Evolutionary conservation across 2,888 invertebrate genomes (phyloP), one percentile per base, ranked within the genome.

Genomic region (Drosophila phalerata): DNA sequence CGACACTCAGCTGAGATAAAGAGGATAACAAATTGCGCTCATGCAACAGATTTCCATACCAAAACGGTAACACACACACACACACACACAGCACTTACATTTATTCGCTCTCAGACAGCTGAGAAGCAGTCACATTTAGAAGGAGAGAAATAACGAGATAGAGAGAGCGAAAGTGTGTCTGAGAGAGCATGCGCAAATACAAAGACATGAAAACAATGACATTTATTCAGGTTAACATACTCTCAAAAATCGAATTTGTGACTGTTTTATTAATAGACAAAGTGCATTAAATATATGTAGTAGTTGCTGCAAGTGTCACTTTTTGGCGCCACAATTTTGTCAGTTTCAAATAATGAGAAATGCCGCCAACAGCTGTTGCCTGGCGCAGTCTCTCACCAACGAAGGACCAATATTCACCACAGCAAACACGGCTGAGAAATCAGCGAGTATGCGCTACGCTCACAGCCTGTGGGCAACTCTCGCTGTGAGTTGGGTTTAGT

Each of bases 1-100:
- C 85, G 84, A 86, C 89, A 87, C 85, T 89, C 89, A 89, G 85
- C 88, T 87, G 77, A 89, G 83, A 78, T 85, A 88, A 88, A 78
- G 87, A 81, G 89, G 88, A 89, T 81, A 89, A 89, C 82, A 89
- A 86, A 86, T 88, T 78, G 89, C 76, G 88, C 82, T 77, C 85
- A 80, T 89, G 85, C 85, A 86, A 86, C 85, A 86, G 85, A 86
- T 86, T 86, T 86, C 85, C 89, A 81, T 79, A 71, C 84, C 79
- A 75, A 72, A 77, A 64, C 62, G 65, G 19, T 65, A 34, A 56
- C 57, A 63, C 64, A 60, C 64, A 63, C 52, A 17, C 55, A 47
- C 40, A 13, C 51, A 47, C 61, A 49, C 57, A 38, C 22, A 60
- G n/a, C 38, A 63, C 34, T 43, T 40, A 45, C 43, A 28, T 17